Evolutionary conservation across 2,888 invertebrate species (phyloP).

Genomic region (Diadegma fenestrale): DNA sequence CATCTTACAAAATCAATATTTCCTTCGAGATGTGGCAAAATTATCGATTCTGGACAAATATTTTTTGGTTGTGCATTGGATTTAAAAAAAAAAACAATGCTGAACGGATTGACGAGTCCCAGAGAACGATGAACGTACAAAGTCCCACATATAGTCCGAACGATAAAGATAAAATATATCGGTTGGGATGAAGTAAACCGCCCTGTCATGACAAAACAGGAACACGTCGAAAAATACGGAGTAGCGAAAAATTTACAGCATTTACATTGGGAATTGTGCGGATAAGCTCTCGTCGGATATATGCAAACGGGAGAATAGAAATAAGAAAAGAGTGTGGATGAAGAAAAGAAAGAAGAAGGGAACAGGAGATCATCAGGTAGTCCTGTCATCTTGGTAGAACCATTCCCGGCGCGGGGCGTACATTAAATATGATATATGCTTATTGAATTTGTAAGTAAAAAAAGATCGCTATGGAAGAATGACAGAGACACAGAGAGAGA

Average conservation of each 20-base stretch:
- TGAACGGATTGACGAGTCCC: too few species aligned
- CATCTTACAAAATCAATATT: background rate
- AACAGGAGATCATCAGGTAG: conserved; percentile 62
- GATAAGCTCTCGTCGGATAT: background rate
- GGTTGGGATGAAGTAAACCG: too few species aligned
- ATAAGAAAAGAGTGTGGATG: conserved; percentile 48
- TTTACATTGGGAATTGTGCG: background rate
- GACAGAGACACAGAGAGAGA: conserved; percentile 49
- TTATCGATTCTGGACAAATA: background rate
- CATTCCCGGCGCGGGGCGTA: conserved; percentile 77
- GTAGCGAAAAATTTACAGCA: too few species aligned
- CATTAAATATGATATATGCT: conserved; percentile 84
- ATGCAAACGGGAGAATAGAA: conserved; percentile 27
- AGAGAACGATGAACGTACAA: too few species aligned
- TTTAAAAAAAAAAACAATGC: too few species aligned
- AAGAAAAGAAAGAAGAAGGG: conserved; percentile 26
- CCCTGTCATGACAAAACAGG: too few species aligned
- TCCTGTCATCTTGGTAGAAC: conserved; percentile 70
- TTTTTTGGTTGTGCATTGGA: too few species aligned
- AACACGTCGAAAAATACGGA: too few species aligned
- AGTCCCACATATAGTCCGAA: too few species aligned
- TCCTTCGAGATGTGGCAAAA: background rate
- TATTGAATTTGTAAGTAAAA: conserved; percentile 83
- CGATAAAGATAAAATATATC: too few species aligned
- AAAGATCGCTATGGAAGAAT: conserved; percentile 74